Evolutionary conservation across 2,888 invertebrate species (phyloP).

Genomic region (Mayetiola destructor): DNA sequence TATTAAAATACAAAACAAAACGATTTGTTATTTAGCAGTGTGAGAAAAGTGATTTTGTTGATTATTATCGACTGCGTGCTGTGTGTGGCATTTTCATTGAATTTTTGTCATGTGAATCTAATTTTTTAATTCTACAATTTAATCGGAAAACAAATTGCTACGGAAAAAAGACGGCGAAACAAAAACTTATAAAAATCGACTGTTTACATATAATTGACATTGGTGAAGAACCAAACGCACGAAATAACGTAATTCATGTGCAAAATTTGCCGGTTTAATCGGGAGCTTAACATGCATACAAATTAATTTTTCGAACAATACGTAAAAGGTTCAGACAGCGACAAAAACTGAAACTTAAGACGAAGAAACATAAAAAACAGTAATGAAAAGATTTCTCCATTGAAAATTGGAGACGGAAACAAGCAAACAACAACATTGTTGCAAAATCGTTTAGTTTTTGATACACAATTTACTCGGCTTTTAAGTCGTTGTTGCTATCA

Average conservation of each 20-base stretch:
- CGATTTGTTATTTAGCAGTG: background rate
- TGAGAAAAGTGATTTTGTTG: background rate
- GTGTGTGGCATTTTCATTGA: background rate
- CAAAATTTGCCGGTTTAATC: conserved; percentile 2
- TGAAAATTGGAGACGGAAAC: too few species aligned
- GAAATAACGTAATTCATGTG: conserved; percentile 1
- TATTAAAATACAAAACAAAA: too few species aligned
- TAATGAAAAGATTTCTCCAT: too few species aligned
- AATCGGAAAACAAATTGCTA: too few species aligned
- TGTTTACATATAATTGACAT: conserved; percentile 1
- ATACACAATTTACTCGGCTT: background rate
- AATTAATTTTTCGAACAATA: background rate
- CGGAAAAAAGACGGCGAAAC: background rate
- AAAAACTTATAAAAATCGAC: background rate
- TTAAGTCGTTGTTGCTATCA: conserved; percentile 22
- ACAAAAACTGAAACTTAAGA: background rate
- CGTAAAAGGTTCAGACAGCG: background rate
- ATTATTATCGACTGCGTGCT: background rate
- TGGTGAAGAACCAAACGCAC: background rate
- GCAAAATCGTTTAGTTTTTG: too few species aligned
- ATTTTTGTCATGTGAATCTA: too few species aligned
- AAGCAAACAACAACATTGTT: too few species aligned
- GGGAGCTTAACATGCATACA: background rate
- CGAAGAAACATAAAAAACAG: too few species aligned
- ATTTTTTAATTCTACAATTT: too few species aligned